Evolutionary conservation across 2,797 vertebrate species (phyloP), one percentile per base, ranked within the genome.

Genomic region (Coregonus ussuriensis): DNA sequence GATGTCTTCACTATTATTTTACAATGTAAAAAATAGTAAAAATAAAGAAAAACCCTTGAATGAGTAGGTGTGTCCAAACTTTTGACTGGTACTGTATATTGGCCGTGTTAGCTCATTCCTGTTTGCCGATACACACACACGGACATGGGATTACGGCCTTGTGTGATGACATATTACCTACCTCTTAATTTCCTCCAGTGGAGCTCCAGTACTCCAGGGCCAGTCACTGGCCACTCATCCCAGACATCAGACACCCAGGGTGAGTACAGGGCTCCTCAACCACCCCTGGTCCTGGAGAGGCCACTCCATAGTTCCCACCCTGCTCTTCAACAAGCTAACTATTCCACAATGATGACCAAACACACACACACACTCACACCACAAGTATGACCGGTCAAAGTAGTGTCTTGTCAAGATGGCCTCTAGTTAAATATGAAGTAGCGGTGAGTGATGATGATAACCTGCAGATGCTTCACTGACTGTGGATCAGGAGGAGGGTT

Each of bases 351-450:
- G 15, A 80, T 86, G 86, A 82, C 7, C 41, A 41, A 9, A 41
- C 41, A 41, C 41, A 41, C 37, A 9, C 37, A 88, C 84, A 54
- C 52, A 4, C 52, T 6, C 52, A 53, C 53, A 16, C 53, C 37
- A 9, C 7, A 47, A 47, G 41, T 3, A 47, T 2, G 9, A 47
- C 41, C 41, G 9, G 41, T 47, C 41, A 47, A 47, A 47, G 41
- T 47, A 47, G 41, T 47, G 41, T 47, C 9, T 2, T 47, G 41
- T 47, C 41, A 47, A 87, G 90, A 91, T 88, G 88, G 84, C 89
- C 82, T 80, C 25, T 81, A 56, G 85, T 85, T 91, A 91, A 92
- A 92, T 89, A 90, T 87, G 77, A 87, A 86, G 87, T 79, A 87
- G 84, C 83, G 11, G 41, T 25, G 25, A 25, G 25, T 25, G 41